Percentiles rank a stretch among this genome's conserved stretches.
Conservation (phyloP, 1,140 invertebrate species). For the Diabrotica virgifera region DNA sequence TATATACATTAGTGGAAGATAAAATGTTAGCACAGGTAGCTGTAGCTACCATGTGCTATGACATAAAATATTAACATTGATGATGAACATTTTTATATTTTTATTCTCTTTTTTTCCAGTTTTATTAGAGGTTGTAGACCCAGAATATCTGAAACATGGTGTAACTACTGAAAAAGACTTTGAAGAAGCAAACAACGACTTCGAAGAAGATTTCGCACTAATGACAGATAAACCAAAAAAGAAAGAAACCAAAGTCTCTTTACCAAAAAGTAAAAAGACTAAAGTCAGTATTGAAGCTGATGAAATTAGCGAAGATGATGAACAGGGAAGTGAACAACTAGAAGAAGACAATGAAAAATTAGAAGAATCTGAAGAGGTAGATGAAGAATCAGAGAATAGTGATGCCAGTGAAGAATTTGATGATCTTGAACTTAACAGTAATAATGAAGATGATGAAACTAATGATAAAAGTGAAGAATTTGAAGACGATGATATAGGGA, state of each 20-base stretch:
- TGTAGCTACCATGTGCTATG: too few species aligned
- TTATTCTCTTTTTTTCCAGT: constrained; percentile 50
- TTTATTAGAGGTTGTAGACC: constrained; percentile 77
- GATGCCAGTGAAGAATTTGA: not conserved
- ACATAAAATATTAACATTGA: too few species aligned
- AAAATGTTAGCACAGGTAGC: too few species aligned
- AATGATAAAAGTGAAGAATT: constrained; percentile 4
- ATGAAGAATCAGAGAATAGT: constrained; percentile 20
- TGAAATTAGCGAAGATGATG: not conserved
- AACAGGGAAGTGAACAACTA: constrained; percentile 27
- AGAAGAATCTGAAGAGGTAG: constrained; percentile 22
- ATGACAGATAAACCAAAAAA: constrained; percentile 33
- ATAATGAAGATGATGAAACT: not conserved
- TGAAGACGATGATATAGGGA: not conserved
- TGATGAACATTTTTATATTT: constrained; percentile 5
- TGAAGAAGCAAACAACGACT: constrained; percentile 60
- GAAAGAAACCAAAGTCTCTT: constrained; percentile 23
- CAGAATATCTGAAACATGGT: constrained; percentile 63
- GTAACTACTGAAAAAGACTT: constrained; percentile 63
- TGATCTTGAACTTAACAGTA: not conserved
- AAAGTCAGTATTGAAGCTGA: not conserved
- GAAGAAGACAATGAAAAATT: constrained; percentile 25
- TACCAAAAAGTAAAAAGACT: not conserved
- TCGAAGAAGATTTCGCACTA: constrained; percentile 61
- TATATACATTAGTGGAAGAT: too few species aligned